Conservation (phyloP, 2,888 invertebrate species). For the Lomographa bimaculata region DNA sequence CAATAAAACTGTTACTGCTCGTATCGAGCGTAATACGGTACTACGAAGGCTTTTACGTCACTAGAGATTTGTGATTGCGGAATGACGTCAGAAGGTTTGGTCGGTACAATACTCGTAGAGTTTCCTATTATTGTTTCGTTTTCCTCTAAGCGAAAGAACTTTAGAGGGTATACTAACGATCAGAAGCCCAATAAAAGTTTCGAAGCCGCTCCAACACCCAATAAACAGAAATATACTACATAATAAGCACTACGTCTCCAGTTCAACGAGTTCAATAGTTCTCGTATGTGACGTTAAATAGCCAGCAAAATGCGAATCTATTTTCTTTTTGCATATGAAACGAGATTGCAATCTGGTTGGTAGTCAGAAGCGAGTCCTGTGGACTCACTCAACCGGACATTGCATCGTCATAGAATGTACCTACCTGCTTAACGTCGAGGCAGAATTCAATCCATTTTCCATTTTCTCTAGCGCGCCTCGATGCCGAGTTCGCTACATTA, state of each 20-base stretch:
- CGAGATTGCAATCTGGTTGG: constrained; percentile 38
- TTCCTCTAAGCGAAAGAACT: constrained; percentile 7
- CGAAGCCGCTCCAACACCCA: constrained; percentile 4
- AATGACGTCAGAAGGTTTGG: constrained; percentile 15
- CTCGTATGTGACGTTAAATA: constrained; percentile 20
- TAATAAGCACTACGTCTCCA: no score
- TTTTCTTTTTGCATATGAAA: constrained; percentile 30
- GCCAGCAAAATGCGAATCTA: constrained; percentile 24
- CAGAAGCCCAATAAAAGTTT: constrained; percentile 18
- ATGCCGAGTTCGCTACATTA: constrained; percentile 38
- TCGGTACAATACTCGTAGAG: constrained; percentile 9
- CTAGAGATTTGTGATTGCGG: constrained; percentile 9
- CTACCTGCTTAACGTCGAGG: constrained; percentile 1
- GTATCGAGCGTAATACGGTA: constrained; percentile 16
- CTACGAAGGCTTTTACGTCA: constrained; percentile 19
- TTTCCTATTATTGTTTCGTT: constrained; percentile 12
- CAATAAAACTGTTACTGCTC: constrained; percentile 14
- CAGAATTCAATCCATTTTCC: constrained; percentile 54
- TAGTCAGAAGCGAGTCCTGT: constrained; percentile 24
- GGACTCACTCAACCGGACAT: constrained; percentile 23
- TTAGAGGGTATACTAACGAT: constrained; percentile 12
- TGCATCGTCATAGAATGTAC: constrained; percentile 17
- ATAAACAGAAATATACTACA: constrained; percentile 1
- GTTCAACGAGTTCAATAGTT: no score
- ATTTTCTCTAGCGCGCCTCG: constrained; percentile 50